Conservation (phyloP, 2,113 vertebrate species). For the Phyllopteryx taeniolatus region DNA sequence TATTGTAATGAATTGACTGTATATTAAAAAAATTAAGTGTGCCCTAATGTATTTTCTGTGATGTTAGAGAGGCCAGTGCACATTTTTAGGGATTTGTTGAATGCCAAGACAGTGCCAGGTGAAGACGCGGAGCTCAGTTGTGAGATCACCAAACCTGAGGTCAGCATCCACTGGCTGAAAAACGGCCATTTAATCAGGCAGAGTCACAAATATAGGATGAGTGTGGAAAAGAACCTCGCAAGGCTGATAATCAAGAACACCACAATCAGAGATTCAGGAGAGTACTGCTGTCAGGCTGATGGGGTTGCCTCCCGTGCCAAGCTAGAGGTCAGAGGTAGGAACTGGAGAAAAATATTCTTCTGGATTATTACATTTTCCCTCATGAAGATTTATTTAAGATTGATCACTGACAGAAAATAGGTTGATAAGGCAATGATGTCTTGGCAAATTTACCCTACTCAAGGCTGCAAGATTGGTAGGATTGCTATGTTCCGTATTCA, state of each 20-base stretch:
- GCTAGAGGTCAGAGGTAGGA: slow-evolving; percentile 82
- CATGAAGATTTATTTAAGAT: not conserved
- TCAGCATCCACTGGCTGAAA: slow-evolving; percentile 82
- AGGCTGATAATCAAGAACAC: slow-evolving; percentile 75
- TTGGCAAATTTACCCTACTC: not conserved
- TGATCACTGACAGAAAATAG: too few species aligned
- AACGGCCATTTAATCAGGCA: slow-evolving; percentile 79
- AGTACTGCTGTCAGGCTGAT: slow-evolving; percentile 85
- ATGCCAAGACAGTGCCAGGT: slow-evolving; percentile 70
- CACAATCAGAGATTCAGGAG: slow-evolving; percentile 80
- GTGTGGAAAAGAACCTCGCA: slow-evolving; percentile 70
- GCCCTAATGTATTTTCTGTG: not conserved
- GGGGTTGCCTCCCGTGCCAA: slow-evolving; percentile 77
- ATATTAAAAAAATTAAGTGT: not conserved
- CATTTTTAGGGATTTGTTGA: slow-evolving; percentile 79
- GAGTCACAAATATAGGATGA: slow-evolving; percentile 81
- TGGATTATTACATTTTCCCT: not conserved
- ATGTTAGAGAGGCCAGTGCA: slow-evolving; percentile 80
- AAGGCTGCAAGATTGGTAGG: not conserved
- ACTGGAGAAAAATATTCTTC: not conserved
- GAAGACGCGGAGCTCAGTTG: slow-evolving; percentile 85
- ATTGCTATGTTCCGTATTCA: not conserved
- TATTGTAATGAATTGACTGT: not conserved
- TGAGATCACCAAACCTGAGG: slow-evolving; percentile 80
- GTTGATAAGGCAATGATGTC: too few species aligned